Percentiles rank a stretch among this genome's conserved stretches.
phyloP scores from a whole-genome alignment of 2,797 vertebrate genomes.

The Eulemur coronatus region DNA sequence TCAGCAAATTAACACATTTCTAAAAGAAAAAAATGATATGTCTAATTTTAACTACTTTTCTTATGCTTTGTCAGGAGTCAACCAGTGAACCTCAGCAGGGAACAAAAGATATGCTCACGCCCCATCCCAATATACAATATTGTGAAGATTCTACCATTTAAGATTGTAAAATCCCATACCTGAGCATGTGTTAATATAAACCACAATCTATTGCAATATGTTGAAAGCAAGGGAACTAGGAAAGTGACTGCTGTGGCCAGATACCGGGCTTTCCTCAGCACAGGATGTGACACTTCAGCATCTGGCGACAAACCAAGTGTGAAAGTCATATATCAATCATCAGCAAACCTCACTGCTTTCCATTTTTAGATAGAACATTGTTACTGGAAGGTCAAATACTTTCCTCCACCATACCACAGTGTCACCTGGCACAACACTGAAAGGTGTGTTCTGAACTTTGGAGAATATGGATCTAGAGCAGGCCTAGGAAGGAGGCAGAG shows the following conservation, averaged over 20 bases:
- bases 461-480: neutral
- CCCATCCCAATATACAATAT: neutral
- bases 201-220: neutral
- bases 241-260: neutral
- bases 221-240: neutral
- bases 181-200: neutral
- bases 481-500: neutral
- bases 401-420: neutral
- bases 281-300: neutral
- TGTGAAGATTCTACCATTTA: neutral
- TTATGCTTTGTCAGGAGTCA: neutral
- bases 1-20: neutral
- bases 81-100: neutral
- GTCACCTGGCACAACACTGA: neutral
- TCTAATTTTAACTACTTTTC: neutral
- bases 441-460: neutral
- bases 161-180: neutral
- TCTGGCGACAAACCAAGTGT: constrained; percentile 32
- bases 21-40: neutral
- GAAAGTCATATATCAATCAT: constrained; percentile 9
- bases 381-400: neutral
- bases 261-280: neutral
- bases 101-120: neutral
- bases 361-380: constrained; percentile 12
- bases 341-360: constrained; percentile 18